Evolutionary conservation across 2,797 vertebrate genomes (phyloP), one percentile per base, ranked within the genome.

Genomic region (Pteropus rufus): DNA sequence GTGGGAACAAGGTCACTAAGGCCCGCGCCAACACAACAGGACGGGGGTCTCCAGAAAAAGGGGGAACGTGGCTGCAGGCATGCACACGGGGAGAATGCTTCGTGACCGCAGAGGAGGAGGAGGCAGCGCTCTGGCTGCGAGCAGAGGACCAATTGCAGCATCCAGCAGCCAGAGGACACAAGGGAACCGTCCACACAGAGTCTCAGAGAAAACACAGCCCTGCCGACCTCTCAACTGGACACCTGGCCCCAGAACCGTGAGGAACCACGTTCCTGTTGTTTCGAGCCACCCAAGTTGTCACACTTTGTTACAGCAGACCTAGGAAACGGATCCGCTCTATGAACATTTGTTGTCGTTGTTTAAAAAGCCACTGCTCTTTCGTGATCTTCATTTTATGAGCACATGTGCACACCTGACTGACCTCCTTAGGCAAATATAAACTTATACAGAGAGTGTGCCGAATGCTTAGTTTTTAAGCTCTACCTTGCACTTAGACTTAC

Each of bases 181-280:
- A n/a, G n/a, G 3, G 7, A 24, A 7, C n/a, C 4, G 16, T 31
- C 3, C 3, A 0, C 16, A 4, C 0, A 6, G 39, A 31, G 16
- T 18, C 60, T n/a, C 58, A 29, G 69, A 39, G 11, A n/a, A 1
- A 1, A 7, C 39, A 12, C 23, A 23, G 0, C 44, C 41, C 31
- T 11, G 1, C 16, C 1, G 0, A 29, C 9, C 1, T 29, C 24
- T 24, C 1, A 19, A 10, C 23, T 15, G 15, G 29, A 15, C 15
- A n/a, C 18, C 7, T 34, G 36, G 16, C 11, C n/a, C n/a, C 49
- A 34, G 69, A 52, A 1, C 16, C 7, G 44, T 3, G 12, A 41
- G 26, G 10, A 11, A 9, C 19, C 1, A 8, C 85, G 21, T 19
- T 46, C 21, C 39, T 4, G 5, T 4, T 29, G 3, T 11, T 65